Base-by-base conservation (phyloP, 1,140 invertebrate genomes). In the Eriocheir sinensis region DNA sequence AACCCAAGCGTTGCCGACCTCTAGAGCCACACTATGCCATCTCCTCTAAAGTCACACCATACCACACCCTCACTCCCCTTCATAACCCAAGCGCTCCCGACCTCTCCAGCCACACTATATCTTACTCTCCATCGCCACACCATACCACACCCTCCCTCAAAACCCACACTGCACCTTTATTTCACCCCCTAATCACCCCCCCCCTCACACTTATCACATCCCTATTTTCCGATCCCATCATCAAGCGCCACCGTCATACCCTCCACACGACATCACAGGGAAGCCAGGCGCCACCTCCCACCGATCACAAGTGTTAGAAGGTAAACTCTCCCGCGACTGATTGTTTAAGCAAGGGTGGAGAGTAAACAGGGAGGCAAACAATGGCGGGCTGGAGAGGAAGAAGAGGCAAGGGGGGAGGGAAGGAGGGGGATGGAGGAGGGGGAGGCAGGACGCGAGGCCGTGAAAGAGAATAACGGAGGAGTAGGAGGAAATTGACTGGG, bases 321-420 rank as follows among this genome's bases (percentile, higher is more conserved):
- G 60, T 72, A 72, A 72, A 72, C 60, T 72, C 60, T 72, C 60
- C 60, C 60, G 60, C 21, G 21, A 72, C 21, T 72, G 60, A 72
- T 72, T 72, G 60, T 72, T 72, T 72, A 72, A 72, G 60, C 60
- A 72, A n/a, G 60, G 60, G 27, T 72, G 60, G 60, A 72, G 60
- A 72, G 60, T n/a, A 72, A 72, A 72, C 60, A 72, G 21, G 60
- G 60, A n/a, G 60, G 60, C 60, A 72, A 72, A 72, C 60, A 72
- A 72, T 72, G 60, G 60, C 21, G 27, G 60, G 60, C n/a, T 72
- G 60, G 21, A 21, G 60, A 12, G 48, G 48, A 53, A n/a, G 60
- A 72, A n/a, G 60, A 72, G 60, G 60, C 17, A n/a, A n/a, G 60
- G 60, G 60, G 60, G 60, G 27, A 1, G 2, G 21, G 48, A 21